Conservation (phyloP, 1,140 invertebrate species). For the Yoshiicerus persimilis region DNA sequence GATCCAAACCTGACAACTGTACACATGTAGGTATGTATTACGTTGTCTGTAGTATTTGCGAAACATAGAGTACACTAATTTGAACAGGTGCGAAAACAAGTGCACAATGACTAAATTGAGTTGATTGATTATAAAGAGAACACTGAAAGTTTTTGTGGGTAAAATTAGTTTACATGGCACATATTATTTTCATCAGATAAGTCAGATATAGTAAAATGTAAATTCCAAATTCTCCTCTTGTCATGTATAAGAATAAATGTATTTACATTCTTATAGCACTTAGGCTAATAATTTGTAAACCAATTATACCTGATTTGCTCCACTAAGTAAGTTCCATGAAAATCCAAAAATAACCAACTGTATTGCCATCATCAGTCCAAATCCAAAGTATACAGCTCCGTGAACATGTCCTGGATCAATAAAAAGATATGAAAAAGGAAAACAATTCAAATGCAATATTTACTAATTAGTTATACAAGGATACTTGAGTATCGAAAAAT, state of each 20-base stretch:
- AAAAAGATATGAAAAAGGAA: no score
- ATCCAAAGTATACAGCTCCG: background rate
- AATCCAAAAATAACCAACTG: background rate
- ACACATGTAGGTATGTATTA: background rate
- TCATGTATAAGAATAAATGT: no score
- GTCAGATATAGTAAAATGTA: no score
- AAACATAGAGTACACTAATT: background rate
- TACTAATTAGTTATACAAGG: no score
- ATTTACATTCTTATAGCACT: no score
- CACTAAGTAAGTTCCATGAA: background rate
- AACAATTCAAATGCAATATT: no score
- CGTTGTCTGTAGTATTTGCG: background rate
- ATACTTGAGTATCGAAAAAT: no score
- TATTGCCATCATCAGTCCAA: background rate
- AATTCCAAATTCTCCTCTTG: no score
- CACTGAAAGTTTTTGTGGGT: no score
- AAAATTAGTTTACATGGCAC: background rate
- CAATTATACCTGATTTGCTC: background rate
- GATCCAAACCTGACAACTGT: background rate
- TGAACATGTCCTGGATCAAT: background rate
- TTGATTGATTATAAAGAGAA: no score
- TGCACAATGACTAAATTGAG: background rate
- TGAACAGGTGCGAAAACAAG: background rate
- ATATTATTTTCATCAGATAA: no score
- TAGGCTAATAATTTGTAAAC: background rate